phyloP scores from a whole-genome alignment of 2,797 vertebrate genomes.

The Pantherophis alleghaniensis region DNA sequence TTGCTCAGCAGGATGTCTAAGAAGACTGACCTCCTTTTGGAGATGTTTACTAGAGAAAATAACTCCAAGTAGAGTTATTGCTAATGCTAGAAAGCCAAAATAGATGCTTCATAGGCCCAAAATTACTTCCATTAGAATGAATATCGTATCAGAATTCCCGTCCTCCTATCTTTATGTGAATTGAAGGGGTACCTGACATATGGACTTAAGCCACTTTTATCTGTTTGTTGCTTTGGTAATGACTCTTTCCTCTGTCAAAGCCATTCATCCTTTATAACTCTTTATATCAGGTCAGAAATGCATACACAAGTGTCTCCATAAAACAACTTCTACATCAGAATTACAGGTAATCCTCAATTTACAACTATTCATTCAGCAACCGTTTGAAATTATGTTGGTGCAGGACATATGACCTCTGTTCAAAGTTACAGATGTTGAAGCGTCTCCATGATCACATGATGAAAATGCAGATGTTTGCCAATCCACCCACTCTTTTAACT shows the following conservation, averaged over 20 bases:
- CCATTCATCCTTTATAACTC: neutral
- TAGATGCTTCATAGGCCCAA: too few species aligned
- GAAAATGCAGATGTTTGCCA: too few species aligned
- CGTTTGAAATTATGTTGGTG: too few species aligned
- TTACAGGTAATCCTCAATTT: too few species aligned
- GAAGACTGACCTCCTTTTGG: neutral
- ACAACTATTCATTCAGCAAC: too few species aligned
- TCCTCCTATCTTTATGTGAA: neutral
- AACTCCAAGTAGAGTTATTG: too few species aligned
- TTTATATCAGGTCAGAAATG: neutral
- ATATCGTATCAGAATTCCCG: neutral
- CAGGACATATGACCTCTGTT: too few species aligned
- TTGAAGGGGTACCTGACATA: neutral
- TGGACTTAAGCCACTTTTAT: neutral
- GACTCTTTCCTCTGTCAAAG: neutral
- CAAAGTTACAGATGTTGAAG: too few species aligned
- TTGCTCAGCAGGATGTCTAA: neutral
- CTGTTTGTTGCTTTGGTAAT: neutral
- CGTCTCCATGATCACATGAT: too few species aligned
- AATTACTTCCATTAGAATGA: neutral
- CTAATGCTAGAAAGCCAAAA: too few species aligned
- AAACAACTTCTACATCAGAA: neutral
- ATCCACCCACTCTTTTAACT: too few species aligned
- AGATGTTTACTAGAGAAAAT: neutral
- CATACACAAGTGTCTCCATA: neutral